phyloP scores from a whole-genome alignment of 2,113 vertebrate species.

The Manacus vitellinus region DNA sequence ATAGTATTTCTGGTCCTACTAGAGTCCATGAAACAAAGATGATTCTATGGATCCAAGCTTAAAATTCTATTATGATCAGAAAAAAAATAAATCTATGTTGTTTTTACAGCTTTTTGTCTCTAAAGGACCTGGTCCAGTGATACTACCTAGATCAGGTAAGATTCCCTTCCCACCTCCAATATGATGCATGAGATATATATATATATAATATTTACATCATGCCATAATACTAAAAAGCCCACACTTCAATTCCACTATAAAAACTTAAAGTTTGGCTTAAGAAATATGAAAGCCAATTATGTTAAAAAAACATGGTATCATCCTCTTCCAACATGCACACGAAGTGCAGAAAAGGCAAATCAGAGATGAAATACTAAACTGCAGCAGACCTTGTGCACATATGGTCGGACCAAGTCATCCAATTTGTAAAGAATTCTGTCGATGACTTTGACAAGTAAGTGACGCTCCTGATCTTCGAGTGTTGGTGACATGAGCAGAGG shows the following conservation, averaged over 20 bases:
- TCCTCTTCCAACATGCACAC: neutral
- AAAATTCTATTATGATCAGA: neutral
- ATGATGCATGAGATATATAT: no score
- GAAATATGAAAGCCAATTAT: neutral
- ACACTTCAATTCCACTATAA: neutral
- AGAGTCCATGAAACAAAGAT: neutral
- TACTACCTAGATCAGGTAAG: neutral
- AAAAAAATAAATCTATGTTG: neutral
- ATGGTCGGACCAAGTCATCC: conserved; percentile 95
- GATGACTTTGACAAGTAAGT: conserved; percentile 97
- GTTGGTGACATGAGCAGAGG: conserved; percentile 98
- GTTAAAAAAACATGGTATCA: rapidly evolving
- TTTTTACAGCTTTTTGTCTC: neutral
- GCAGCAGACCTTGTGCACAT: conserved; percentile 92
- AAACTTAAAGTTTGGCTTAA: neutral
- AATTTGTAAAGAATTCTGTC: conserved; percentile 98
- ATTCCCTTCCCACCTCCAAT: neutral
- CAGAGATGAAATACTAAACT: neutral
- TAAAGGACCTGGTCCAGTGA: neutral
- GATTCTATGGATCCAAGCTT: neutral
- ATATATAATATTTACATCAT: neutral
- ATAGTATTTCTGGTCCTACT: neutral
- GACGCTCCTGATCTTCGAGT: conserved; percentile 96
- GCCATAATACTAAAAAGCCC: neutral
- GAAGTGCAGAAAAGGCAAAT: neutral